A percentile compares a stretch with the other conserved stretches of the same genome.
Conservation (phyloP, 2,113 vertebrate genomes). For the Serilophus lunatus region DNA sequence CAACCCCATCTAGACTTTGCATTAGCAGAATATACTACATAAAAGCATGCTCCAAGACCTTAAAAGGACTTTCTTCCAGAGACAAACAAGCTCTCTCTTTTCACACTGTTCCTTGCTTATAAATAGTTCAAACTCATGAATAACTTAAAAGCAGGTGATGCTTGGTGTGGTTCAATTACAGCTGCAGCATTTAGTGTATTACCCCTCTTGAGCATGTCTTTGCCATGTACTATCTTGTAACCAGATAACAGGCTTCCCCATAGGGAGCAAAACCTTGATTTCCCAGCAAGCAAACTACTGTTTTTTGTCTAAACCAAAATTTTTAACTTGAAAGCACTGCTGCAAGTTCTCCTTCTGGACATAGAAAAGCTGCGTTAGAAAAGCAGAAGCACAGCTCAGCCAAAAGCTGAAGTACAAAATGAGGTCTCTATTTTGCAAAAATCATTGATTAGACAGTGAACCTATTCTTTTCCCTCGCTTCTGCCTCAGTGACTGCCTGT, state of each 20-base stretch:
- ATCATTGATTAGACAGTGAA: not conserved
- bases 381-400: not conserved
- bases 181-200: conserved; percentile 28
- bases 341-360: not conserved
- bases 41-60: not conserved
- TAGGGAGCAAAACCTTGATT: not conserved
- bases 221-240: not conserved
- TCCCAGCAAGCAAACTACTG: not conserved
- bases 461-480: not conserved
- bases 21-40: not conserved
- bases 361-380: not conserved
- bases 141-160: conserved; percentile 46
- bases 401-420: not conserved
- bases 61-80: not conserved
- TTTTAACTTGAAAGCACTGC: not conserved
- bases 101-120: not conserved
- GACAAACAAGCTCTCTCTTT: not conserved
- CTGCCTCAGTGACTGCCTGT: not conserved
- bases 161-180: conserved; percentile 22
- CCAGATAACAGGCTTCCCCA: not conserved
- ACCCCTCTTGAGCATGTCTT: not conserved
- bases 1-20: not conserved
- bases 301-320: not conserved
- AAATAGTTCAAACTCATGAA: conserved; percentile 53
- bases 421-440: not conserved